phyloP scores from a whole-genome alignment of 2,113 vertebrate genomes.

The Leiothrix lutea region DNA sequence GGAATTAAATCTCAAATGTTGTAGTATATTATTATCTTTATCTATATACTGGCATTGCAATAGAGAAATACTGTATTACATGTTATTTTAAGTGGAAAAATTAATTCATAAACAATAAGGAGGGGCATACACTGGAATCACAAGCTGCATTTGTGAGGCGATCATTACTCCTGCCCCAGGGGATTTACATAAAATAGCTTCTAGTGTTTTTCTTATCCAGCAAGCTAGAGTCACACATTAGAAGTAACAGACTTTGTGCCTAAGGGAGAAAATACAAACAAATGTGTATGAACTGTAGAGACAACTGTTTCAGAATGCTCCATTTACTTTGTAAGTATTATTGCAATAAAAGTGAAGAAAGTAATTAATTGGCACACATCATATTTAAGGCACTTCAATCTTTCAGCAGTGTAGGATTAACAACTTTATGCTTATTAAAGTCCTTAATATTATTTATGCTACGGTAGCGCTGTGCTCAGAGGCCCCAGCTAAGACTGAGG shows the following conservation, averaged over 20 bases:
- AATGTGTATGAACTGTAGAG: background rate
- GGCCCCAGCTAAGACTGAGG: background rate
- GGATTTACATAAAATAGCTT: background rate
- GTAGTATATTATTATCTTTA: background rate
- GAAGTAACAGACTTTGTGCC: background rate
- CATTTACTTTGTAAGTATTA: background rate
- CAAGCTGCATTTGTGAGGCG: background rate
- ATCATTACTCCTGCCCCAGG: background rate
- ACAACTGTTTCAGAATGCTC: background rate
- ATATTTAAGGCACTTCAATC: background rate
- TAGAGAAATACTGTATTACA: background rate
- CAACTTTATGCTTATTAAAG: background rate
- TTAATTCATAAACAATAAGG: background rate
- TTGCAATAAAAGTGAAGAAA: background rate
- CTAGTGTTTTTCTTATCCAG: background rate
- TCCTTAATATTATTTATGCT: background rate
- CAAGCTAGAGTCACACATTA: background rate
- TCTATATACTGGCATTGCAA: background rate
- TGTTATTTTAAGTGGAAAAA: background rate
- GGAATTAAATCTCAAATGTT: conserved; percentile 4
- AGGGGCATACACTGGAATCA: background rate
- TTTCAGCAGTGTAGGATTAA: conserved; percentile 4
- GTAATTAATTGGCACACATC: background rate
- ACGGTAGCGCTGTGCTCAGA: background rate
- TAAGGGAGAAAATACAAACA: background rate